phyloP scores from a whole-genome alignment of 2,113 vertebrate genomes.

The Tauraco erythrolophus region DNA sequence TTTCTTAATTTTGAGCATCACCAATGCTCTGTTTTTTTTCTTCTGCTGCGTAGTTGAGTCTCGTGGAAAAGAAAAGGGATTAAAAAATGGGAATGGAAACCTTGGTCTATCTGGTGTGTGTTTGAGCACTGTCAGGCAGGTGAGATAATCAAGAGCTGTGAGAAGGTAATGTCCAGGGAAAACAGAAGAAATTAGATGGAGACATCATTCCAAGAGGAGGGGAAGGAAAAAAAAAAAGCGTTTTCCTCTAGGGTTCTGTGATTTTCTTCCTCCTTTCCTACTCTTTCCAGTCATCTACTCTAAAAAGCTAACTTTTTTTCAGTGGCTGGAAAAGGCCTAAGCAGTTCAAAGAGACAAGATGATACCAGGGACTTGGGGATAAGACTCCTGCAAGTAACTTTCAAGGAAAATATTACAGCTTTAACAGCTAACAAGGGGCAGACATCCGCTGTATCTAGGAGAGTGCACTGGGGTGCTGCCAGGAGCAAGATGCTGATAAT shows the following conservation, averaged over 20 bases:
- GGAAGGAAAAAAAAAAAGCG: not conserved
- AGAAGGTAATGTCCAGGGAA: not conserved
- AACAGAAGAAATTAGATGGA: not conserved
- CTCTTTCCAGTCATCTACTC: not conserved
- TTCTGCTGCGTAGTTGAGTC: not conserved
- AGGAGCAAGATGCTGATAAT: conserved; percentile 30
- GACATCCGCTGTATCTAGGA: not conserved
- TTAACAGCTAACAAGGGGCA: conserved; percentile 1
- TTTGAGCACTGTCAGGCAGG: not conserved
- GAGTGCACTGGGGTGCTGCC: not conserved
- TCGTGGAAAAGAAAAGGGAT: not conserved
- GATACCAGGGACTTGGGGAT: not conserved
- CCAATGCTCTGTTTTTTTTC: not conserved
- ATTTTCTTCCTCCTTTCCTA: not conserved
- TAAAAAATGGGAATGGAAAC: not conserved
- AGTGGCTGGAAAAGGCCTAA: not conserved
- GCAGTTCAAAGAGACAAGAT: not conserved
- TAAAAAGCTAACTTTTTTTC: not conserved
- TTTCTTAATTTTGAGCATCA: not conserved
- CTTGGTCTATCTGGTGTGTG: not conserved
- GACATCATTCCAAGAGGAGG: not conserved
- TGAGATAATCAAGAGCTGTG: not conserved
- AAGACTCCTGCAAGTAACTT: not conserved
- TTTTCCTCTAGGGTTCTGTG: not conserved
- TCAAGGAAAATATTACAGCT: conserved; percentile 35